Conservation (phyloP, 2,888 invertebrate genomes). For the Aphidius colemani region DNA sequence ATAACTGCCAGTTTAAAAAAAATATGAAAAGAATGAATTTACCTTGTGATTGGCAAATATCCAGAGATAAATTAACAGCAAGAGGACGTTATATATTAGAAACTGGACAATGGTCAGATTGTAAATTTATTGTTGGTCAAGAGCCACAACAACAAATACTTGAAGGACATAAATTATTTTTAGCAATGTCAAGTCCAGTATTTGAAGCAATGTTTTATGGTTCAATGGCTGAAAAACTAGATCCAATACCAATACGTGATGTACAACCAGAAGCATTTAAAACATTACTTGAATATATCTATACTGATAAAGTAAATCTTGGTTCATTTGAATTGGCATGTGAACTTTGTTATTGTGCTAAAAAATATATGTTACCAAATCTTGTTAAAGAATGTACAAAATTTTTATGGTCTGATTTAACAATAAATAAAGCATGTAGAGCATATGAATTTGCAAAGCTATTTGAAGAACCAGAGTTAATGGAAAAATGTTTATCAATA, state of each 20-base stretch:
- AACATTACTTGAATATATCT: slow-evolving; percentile 81
- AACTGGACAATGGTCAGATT: slow-evolving; percentile 82
- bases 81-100: slow-evolving; percentile 77
- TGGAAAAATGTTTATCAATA: slow-evolving; percentile 82
- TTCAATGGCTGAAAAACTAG: slow-evolving; percentile 77
- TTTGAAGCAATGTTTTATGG: slow-evolving; percentile 90
- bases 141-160: slow-evolving; percentile 76
- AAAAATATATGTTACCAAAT: slow-evolving; percentile 85
- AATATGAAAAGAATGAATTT: slow-evolving; percentile 61
- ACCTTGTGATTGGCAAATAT: slow-evolving; percentile 78
- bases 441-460: slow-evolving; percentile 86
- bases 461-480: slow-evolving; percentile 80
- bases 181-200: slow-evolving; percentile 87
- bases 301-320: slow-evolving; percentile 75
- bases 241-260: slow-evolving; percentile 79
- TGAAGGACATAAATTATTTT: slow-evolving; percentile 77
- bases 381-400: slow-evolving; percentile 82
- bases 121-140: slow-evolving; percentile 79
- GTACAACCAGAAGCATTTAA: slow-evolving; percentile 86
- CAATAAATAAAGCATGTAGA: slow-evolving; percentile 80
- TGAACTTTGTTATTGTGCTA: slow-evolving; percentile 85
- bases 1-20: no score
- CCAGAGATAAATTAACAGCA: slow-evolving; percentile 72
- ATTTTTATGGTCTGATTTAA: slow-evolving; percentile 80
- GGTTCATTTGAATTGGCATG: slow-evolving; percentile 85